Conservation (phyloP, 2,797 vertebrate species). For the Falco rusticolus region DNA sequence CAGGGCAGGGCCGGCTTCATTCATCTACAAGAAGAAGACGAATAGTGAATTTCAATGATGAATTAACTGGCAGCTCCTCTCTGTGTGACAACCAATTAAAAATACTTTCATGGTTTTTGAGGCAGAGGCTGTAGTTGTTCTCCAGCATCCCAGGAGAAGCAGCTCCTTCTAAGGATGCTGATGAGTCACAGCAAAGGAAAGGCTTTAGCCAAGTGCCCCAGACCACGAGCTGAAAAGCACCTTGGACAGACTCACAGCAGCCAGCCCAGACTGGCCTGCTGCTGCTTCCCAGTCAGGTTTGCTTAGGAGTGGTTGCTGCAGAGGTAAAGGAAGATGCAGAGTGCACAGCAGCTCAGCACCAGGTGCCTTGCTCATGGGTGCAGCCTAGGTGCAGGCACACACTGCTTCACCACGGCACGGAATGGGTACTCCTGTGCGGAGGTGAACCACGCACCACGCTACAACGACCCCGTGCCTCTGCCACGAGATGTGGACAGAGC, state of each 20-base stretch:
- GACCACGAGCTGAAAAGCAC: not conserved
- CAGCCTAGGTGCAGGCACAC: too few relatives aligned
- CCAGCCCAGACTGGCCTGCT: not conserved
- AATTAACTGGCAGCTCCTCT: not conserved
- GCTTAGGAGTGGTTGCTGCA: not conserved
- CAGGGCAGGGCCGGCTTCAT: not conserved
- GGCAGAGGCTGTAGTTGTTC: not conserved
- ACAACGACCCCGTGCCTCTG: not conserved
- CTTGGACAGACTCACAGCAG: not conserved
- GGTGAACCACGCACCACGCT: fast-evolving
- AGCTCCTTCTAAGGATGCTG: not conserved
- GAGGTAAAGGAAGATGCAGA: not conserved
- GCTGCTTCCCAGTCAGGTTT: not conserved
- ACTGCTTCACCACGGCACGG: fast-evolving
- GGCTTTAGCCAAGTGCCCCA: not conserved
- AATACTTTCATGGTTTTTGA: not conserved
- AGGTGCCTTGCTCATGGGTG: not conserved
- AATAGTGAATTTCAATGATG: not conserved
- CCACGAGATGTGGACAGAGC: not conserved
- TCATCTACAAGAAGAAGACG: not conserved
- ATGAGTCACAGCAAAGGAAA: not conserved
- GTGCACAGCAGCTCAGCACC: not conserved
- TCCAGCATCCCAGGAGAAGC: not conserved
- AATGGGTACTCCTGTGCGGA: fast-evolving
- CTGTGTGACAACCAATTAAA: not conserved